Conservation (phyloP, 2,888 invertebrate species). For the Steromphala cineraria region DNA sequence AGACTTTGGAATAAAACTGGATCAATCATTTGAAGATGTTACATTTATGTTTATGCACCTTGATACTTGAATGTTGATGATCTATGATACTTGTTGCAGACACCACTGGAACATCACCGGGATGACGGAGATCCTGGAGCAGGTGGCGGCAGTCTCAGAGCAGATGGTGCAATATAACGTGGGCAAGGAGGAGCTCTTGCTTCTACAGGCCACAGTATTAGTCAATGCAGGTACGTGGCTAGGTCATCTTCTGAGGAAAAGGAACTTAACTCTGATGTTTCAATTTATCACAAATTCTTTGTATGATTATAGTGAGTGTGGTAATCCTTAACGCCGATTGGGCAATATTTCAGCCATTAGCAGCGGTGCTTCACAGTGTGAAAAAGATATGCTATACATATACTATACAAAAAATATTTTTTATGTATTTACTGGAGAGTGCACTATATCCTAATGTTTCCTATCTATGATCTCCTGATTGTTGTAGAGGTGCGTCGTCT, state of each 20-base stretch:
- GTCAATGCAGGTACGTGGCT: slow-evolving; percentile 63
- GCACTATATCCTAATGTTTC: not conserved
- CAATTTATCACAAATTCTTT: too few species aligned
- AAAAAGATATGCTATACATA: too few species aligned
- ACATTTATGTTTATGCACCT: too few species aligned
- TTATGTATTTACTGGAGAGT: not conserved
- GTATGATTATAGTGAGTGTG: too few species aligned
- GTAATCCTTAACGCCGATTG: too few species aligned
- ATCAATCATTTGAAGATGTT: too few species aligned
- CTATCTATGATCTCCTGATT: not conserved
- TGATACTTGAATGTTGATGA: too few species aligned
- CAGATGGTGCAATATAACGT: slow-evolving; percentile 63
- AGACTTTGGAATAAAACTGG: too few species aligned
- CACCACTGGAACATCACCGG: slow-evolving; percentile 62
- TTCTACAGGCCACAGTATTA: slow-evolving; percentile 67
- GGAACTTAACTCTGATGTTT: too few species aligned
- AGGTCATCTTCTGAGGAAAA: not conserved
- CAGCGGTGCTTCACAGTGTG: too few species aligned
- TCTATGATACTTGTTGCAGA: slow-evolving; percentile 39
- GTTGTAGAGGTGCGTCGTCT: slow-evolving; percentile 63
- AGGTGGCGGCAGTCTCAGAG: slow-evolving; percentile 67
- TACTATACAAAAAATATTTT: too few species aligned
- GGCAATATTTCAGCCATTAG: too few species aligned
- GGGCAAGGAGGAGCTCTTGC: slow-evolving; percentile 63
- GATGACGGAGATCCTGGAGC: slow-evolving; percentile 66